Evolutionary conservation across 2,113 vertebrate genomes (phyloP).

Genomic region (Rhinichthys klamathensis): DNA sequence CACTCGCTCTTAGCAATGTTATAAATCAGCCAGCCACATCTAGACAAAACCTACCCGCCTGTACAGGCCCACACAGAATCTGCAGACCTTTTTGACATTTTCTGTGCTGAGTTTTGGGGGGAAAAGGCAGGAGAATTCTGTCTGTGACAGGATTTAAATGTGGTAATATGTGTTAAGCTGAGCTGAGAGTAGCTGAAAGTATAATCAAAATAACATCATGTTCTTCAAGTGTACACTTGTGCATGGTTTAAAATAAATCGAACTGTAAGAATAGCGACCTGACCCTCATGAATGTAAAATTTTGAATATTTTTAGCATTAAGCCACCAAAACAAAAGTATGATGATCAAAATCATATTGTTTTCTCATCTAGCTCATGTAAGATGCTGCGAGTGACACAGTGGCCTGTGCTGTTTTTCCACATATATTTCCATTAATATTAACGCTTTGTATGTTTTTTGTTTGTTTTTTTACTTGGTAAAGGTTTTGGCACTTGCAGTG

Average conservation of each 20-base stretch:
- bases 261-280: neutral
- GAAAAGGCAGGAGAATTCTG: neutral
- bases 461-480: no score
- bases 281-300: neutral
- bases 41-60: conserved; percentile 2
- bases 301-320: neutral
- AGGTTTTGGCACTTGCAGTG: no score
- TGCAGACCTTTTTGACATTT: neutral
- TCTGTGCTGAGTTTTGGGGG: neutral
- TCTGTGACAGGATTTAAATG: neutral
- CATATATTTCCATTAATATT: no score
- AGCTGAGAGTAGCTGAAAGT: neutral
- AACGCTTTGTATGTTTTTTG: no score
- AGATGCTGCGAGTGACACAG: neutral
- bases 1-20: neutral
- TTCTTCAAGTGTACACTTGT: neutral
- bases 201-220: neutral
- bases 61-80: neutral
- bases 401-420: no score
- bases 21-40: neutral
- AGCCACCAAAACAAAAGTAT: neutral
- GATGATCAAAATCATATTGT: neutral
- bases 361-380: neutral
- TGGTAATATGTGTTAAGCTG: neutral
- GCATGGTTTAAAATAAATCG: neutral